Evolutionary conservation across 2,888 invertebrate genomes (phyloP).

Genomic region (Andricus curvator): DNA sequence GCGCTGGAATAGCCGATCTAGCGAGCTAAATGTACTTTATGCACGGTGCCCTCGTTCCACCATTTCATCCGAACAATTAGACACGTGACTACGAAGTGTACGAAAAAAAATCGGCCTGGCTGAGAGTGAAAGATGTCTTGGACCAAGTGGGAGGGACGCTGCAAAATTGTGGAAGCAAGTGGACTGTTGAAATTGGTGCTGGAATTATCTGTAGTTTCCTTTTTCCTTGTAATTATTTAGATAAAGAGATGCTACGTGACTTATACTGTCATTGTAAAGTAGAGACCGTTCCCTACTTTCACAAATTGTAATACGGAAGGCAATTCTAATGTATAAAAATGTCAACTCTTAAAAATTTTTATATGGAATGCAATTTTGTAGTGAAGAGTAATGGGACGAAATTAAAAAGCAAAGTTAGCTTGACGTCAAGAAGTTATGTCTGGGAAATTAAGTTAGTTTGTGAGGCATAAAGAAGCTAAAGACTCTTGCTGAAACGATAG

Average conservation of each 20-base stretch:
- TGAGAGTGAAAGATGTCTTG: background rate
- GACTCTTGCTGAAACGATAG: conserved; percentile 16
- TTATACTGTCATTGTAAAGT: conserved; percentile 9
- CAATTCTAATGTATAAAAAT: background rate
- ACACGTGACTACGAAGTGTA: conserved; percentile 59
- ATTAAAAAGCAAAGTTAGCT: background rate
- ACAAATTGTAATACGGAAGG: background rate
- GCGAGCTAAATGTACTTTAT: conserved; percentile 66
- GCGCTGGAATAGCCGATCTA: conserved; percentile 62
- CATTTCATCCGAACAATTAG: conserved; percentile 70
- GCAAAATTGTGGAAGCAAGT: background rate
- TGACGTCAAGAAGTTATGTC: background rate
- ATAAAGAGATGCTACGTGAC: background rate
- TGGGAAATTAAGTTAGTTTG: conserved; percentile 24
- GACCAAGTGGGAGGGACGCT: conserved; percentile 9
- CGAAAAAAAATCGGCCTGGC: conserved; percentile 43
- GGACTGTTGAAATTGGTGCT: conserved; percentile 8
- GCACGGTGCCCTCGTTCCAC: conserved; percentile 68
- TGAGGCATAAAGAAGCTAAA: conserved; percentile 3
- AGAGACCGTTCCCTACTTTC: background rate
- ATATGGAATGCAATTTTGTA: background rate
- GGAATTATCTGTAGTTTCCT: background rate
- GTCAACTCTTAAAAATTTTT: background rate
- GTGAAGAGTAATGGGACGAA: background rate
- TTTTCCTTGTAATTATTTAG: background rate